These are phyloP conservation scores for Sinocyclocheilus maitianheensis DNA, from an alignment of 2,113 vertebrate genomes.

Conservation along the genomic window DNA sequence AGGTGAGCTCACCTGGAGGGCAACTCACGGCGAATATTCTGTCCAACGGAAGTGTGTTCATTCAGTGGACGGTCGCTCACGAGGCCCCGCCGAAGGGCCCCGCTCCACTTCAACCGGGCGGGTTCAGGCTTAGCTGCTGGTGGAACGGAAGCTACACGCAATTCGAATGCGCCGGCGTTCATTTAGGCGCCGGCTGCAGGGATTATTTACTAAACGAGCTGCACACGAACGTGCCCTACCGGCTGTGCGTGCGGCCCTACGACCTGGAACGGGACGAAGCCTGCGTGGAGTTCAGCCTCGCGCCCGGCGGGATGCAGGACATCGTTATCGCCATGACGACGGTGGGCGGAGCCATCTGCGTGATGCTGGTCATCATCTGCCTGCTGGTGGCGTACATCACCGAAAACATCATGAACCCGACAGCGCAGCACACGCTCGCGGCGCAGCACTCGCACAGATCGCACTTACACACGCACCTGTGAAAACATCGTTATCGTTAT, in stretches of 20 bases:
- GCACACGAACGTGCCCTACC: slow-evolving; percentile 90
- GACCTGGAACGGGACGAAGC: slow-evolving; percentile 58
- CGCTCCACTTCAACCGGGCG: slow-evolving; percentile 64
- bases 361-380: slow-evolving; percentile 98
- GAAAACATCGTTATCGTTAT: background rate
- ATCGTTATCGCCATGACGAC: slow-evolving; percentile 97
- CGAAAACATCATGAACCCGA: slow-evolving; percentile 89
- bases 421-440: slow-evolving; percentile 66
- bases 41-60: slow-evolving; percentile 86
- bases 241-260: slow-evolving; percentile 83
- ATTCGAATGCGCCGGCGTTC: slow-evolving; percentile 89
- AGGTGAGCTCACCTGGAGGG: slow-evolving; percentile 72
- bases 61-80: slow-evolving; percentile 81
- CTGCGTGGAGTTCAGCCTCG: slow-evolving; percentile 89
- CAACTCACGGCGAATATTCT: slow-evolving; percentile 86
- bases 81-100: slow-evolving; percentile 5
- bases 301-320: slow-evolving; percentile 89
- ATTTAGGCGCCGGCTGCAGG: slow-evolving; percentile 84
- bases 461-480: slow-evolving; percentile 52
- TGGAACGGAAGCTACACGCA: slow-evolving; percentile 95
- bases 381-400: slow-evolving; percentile 96
- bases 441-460: slow-evolving; percentile 70
- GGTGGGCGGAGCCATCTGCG: slow-evolving; percentile 95
- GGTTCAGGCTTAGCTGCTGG: slow-evolving; percentile 88
- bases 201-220: slow-evolving; percentile 88